Evolutionary conservation across 1,140 invertebrate genomes (phyloP).

Genomic region (Scaptomyza graminum): DNA sequence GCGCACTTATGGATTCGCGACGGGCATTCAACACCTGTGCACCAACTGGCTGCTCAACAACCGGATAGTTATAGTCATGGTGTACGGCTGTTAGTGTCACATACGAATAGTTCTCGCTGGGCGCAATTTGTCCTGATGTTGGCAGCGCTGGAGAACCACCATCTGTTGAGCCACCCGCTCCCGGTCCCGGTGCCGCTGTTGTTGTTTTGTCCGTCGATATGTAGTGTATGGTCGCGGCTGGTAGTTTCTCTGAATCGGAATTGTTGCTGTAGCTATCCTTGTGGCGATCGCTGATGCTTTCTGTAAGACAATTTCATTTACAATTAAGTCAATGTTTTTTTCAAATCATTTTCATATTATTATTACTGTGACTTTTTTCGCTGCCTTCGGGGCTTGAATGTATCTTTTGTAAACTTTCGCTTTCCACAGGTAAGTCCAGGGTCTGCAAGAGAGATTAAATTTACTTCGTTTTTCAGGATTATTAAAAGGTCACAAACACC

Average conservation of each 20-base stretch:
- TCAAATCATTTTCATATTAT: neutral
- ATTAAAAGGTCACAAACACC: slow-evolving; percentile 50
- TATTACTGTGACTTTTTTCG: slow-evolving; percentile 84
- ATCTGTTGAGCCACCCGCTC: slow-evolving; percentile 19
- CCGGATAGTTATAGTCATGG: slow-evolving; percentile 93
- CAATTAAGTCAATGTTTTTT: no score
- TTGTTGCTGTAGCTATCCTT: slow-evolving; percentile 70
- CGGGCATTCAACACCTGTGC: slow-evolving; percentile 83
- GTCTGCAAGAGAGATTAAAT: slow-evolving; percentile 85
- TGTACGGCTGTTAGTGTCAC: slow-evolving; percentile 91
- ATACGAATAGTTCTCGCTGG: slow-evolving; percentile 91
- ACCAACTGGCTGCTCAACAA: slow-evolving; percentile 87
- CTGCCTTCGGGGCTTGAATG: slow-evolving; percentile 84
- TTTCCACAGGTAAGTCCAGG: slow-evolving; percentile 91
- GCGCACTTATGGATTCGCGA: slow-evolving; percentile 85
- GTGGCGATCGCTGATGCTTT: slow-evolving; percentile 71
- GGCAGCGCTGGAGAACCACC: slow-evolving; percentile 44
- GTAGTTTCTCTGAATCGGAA: slow-evolving; percentile 77
- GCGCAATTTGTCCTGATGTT: slow-evolving; percentile 63
- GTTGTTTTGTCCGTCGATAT: slow-evolving; percentile 83
- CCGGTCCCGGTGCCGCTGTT: slow-evolving; percentile 18
- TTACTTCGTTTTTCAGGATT: neutral
- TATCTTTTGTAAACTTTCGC: slow-evolving; percentile 85
- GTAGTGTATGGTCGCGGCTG: slow-evolving; percentile 82
- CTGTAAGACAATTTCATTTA: slow-evolving; percentile 23